Percentiles rank a stretch among this genome's conserved stretches.
These are phyloP conservation scores for Antheraea assamensis DNA, from an alignment of 2,888 invertebrate species.

Conservation along the genomic window DNA sequence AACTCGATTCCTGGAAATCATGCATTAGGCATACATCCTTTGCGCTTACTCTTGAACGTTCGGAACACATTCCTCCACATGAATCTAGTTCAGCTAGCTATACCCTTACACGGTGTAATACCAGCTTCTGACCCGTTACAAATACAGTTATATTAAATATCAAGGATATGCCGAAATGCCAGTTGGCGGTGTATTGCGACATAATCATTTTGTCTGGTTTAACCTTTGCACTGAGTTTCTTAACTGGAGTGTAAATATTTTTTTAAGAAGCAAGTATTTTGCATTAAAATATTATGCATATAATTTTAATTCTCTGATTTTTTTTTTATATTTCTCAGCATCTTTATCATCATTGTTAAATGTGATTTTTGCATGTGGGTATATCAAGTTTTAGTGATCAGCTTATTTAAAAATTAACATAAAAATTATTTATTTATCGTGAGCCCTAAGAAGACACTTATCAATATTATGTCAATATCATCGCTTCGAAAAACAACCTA, in stretches of 20 bases:
- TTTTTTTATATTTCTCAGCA: background rate
- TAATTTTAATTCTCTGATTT: background rate
- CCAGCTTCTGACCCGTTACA: slow-evolving; percentile 41
- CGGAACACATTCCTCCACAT: slow-evolving; percentile 32
- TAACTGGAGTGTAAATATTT: slow-evolving; percentile 4
- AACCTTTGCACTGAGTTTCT: slow-evolving; percentile 15
- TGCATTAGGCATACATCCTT: slow-evolving; percentile 13
- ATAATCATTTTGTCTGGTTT: slow-evolving; percentile 60
- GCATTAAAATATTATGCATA: background rate
- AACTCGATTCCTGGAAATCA: slow-evolving; percentile 6
- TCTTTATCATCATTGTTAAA: background rate
- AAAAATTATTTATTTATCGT: no score
- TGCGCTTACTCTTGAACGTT: slow-evolving; percentile 18
- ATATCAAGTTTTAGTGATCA: no score
- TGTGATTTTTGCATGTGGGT: background rate
- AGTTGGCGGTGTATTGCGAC: slow-evolving; percentile 57
- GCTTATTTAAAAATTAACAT: no score
- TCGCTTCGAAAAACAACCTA: no score
- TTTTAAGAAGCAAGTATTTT: background rate
- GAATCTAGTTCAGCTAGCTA: slow-evolving; percentile 39
- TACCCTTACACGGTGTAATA: slow-evolving; percentile 40
- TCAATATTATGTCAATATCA: no score
- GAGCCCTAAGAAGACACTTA: no score
- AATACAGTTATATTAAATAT: slow-evolving; percentile 75
- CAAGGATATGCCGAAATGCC: slow-evolving; percentile 79